Conservation (phyloP, 2,797 vertebrate species). For the Gobio occitaniae region DNA sequence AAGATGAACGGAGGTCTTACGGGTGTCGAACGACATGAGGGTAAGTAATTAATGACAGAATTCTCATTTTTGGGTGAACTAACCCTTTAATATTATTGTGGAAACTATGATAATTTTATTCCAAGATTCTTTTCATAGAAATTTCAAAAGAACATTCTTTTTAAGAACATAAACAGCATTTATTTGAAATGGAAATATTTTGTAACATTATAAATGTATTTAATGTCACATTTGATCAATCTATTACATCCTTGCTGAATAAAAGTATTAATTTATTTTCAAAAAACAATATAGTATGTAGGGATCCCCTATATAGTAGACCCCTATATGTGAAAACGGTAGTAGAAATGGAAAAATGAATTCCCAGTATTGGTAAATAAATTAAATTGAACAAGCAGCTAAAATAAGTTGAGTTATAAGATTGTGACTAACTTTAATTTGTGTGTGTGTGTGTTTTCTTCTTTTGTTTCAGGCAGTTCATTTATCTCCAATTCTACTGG, state of each 20-base stretch:
- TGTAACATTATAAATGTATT: neutral
- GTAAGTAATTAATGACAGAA: too few species aligned
- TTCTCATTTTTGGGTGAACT: too few species aligned
- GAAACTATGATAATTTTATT: neutral
- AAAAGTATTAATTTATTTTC: neutral
- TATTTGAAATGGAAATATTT: neutral
- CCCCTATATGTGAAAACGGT: neutral
- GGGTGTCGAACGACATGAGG: too few species aligned
- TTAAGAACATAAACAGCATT: neutral
- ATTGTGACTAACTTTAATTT: neutral
- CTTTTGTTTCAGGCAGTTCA: slow-evolving; percentile 39
- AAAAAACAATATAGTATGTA: too few species aligned
- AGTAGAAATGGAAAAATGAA: neutral
- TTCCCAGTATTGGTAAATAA: neutral
- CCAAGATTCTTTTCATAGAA: neutral
- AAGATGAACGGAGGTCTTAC: too few species aligned
- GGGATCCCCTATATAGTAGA: too few species aligned
- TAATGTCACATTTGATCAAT: neutral
- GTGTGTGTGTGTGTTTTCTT: neutral
- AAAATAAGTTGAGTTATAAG: neutral
- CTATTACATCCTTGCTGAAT: neutral
- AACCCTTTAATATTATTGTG: neutral
- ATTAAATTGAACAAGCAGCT: neutral
- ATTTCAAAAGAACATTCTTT: neutral
- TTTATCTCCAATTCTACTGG: slow-evolving; percentile 32